Evolutionary conservation across 1,140 invertebrate genomes (phyloP).

Genomic region (Zaprionus kolodkinae): DNA sequence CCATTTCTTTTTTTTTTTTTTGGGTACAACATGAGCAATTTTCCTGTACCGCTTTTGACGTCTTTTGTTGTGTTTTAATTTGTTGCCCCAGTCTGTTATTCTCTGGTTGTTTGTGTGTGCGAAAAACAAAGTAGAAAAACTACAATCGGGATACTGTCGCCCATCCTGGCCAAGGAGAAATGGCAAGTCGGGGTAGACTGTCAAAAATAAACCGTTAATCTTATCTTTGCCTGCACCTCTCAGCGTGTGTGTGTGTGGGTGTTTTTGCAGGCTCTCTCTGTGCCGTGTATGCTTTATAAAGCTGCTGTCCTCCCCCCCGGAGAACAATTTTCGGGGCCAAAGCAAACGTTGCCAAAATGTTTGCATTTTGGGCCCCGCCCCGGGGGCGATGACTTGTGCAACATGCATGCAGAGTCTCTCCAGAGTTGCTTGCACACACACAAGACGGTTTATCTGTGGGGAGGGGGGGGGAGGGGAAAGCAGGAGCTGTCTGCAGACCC

Average conservation of each 20-base stretch:
- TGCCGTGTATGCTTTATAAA: neutral
- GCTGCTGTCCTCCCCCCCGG: neutral
- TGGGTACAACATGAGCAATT: neutral
- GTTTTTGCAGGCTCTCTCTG: too few relatives aligned
- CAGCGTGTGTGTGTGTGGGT: too few relatives aligned
- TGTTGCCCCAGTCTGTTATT: conserved; percentile 35
- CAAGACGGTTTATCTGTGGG: conserved; percentile 5
- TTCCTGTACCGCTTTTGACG: conserved; percentile 26
- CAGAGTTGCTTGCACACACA: conserved; percentile 57
- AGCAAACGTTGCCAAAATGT: conserved; percentile 46
- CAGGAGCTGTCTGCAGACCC: conserved; percentile 10
- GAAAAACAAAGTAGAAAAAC: conserved; percentile 11
- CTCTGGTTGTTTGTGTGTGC: conserved; percentile 36
- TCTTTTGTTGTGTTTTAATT: conserved; percentile 76
- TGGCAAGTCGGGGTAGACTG: conserved; percentile 13
- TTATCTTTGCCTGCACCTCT: conserved; percentile 32
- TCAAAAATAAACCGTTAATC: conserved; percentile 60
- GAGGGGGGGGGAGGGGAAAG: neutral
- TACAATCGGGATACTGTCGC: conserved; percentile 19
- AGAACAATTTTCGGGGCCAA: neutral
- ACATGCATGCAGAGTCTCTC: conserved; percentile 41
- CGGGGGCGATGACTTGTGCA: conserved; percentile 29
- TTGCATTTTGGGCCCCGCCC: conserved; percentile 50
- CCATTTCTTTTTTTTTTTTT: neutral
- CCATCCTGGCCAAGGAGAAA: neutral